Percentiles rank a stretch among this genome's conserved stretches.
These are phyloP conservation scores for Mallateleia sp. DNA, from an alignment of 2,888 invertebrate genomes.

Conservation along the genomic window DNA sequence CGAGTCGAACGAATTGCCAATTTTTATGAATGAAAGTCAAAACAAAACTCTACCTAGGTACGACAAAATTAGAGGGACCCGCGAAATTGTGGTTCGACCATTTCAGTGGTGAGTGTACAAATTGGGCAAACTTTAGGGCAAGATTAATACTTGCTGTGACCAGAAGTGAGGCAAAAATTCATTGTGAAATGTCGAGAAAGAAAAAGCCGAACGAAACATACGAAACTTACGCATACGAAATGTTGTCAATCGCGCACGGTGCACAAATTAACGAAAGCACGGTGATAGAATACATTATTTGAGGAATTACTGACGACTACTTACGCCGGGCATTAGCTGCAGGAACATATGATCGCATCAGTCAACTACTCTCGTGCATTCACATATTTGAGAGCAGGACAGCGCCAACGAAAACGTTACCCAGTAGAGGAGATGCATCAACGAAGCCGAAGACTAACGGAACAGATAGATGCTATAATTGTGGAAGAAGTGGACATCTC, in stretches of 20 bases:
- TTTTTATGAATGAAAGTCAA: constrained; percentile 18
- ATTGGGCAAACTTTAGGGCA: not conserved
- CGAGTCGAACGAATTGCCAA: constrained; percentile 2
- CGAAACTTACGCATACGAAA: constrained; percentile 41
- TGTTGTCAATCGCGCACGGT: constrained; percentile 18
- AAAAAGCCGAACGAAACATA: constrained; percentile 31
- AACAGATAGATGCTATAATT: no score
- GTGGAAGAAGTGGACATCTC: no score
- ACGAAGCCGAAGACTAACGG: no score
- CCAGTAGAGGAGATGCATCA: no score
- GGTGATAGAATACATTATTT: not conserved
- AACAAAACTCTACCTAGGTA: not conserved
- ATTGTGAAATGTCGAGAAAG: constrained; percentile 4
- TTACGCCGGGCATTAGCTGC: no score
- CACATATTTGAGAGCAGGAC: no score
- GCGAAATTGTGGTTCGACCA: constrained; percentile 41
- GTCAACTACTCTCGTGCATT: no score
- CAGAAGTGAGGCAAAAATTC: constrained; percentile 1
- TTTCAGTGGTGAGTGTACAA: constrained; percentile 7
- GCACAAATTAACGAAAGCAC: not conserved
- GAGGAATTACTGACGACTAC: no score
- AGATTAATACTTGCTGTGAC: not conserved
- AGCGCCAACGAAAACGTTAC: no score
- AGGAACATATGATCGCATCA: no score
- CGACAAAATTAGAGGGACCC: constrained; percentile 19